Evolutionary conservation across 2,888 invertebrate species (phyloP).

Genomic region (Cabera pusaria): DNA sequence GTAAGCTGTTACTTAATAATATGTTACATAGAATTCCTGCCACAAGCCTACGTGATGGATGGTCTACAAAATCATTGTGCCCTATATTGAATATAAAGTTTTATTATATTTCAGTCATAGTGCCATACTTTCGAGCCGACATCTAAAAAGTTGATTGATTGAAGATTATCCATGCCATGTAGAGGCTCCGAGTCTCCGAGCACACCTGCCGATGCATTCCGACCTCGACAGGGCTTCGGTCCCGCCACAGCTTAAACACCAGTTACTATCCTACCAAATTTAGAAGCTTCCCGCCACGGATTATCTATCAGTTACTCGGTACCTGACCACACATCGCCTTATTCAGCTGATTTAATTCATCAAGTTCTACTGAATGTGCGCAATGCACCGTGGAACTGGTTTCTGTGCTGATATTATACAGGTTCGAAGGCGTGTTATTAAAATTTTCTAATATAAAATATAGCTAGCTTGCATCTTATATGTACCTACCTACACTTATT

Average conservation of each 20-base stretch:
- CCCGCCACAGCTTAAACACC: constrained; percentile 26
- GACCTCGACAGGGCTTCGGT: constrained; percentile 61
- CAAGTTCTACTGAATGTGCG: constrained; percentile 26
- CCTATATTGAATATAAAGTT: too few relatives aligned
- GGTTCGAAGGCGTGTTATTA: too few relatives aligned
- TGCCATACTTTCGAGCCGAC: too few relatives aligned
- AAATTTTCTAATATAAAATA: too few relatives aligned
- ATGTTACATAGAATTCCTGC: too few relatives aligned
- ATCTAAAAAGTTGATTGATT: constrained; percentile 16
- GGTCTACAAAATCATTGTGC: too few relatives aligned
- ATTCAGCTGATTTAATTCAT: constrained; percentile 40
- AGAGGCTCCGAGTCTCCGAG: constrained; percentile 36
- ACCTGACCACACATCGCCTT: constrained; percentile 7
- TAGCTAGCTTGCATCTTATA: too few relatives aligned
- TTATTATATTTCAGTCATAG: too few relatives aligned
- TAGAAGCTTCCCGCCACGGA: constrained; percentile 11
- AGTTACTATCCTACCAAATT: constrained; percentile 29
- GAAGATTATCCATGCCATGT: constrained; percentile 45
- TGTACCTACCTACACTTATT: too few relatives aligned
- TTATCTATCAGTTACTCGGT: constrained; percentile 4
- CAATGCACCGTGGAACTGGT: constrained; percentile 5
- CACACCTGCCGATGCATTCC: constrained; percentile 79
- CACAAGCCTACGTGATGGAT: too few relatives aligned
- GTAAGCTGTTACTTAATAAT: too few relatives aligned
- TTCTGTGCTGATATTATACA: constrained; percentile 2